Evolutionary conservation across 2,113 vertebrate species (phyloP).

Genomic region (Coracopsis vasa): DNA sequence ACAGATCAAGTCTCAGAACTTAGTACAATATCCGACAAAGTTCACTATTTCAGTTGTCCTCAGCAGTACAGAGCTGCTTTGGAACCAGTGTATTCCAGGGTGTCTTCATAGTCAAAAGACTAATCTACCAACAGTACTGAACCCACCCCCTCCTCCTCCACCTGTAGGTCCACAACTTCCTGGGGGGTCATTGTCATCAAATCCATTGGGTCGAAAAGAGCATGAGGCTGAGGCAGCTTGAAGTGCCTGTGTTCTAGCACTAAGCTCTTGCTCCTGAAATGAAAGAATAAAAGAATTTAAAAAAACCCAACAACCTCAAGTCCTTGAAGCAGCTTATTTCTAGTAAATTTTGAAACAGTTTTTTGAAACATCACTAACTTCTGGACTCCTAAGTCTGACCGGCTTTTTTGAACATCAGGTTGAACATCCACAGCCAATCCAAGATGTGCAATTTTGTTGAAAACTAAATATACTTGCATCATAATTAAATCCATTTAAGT

Average conservation of each 20-base stretch:
- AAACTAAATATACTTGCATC: neutral
- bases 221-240: conserved; percentile 92
- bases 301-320: no score
- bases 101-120: conserved; percentile 84
- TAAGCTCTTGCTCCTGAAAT: conserved; percentile 94
- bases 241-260: conserved; percentile 90
- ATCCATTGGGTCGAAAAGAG: conserved; percentile 94
- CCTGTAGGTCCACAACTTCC: conserved; percentile 96
- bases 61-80: conserved; percentile 42
- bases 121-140: conserved; percentile 91
- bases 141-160: conserved; percentile 89
- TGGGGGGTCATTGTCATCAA: conserved; percentile 96
- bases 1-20: conserved; percentile 68
- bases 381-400: neutral
- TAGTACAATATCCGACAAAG: conserved; percentile 55
- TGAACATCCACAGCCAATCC: neutral
- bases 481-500: neutral
- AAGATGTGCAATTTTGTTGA: fast-evolving
- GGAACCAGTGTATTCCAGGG: conserved; percentile 69
- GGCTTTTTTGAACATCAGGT: neutral
- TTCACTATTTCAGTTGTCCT: conserved; percentile 69
- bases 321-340: neutral
- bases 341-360: neutral
- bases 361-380: neutral
- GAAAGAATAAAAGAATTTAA: neutral